Evolutionary conservation across 2,888 invertebrate species (phyloP).

Genomic region (Eledona agricola): DNA sequence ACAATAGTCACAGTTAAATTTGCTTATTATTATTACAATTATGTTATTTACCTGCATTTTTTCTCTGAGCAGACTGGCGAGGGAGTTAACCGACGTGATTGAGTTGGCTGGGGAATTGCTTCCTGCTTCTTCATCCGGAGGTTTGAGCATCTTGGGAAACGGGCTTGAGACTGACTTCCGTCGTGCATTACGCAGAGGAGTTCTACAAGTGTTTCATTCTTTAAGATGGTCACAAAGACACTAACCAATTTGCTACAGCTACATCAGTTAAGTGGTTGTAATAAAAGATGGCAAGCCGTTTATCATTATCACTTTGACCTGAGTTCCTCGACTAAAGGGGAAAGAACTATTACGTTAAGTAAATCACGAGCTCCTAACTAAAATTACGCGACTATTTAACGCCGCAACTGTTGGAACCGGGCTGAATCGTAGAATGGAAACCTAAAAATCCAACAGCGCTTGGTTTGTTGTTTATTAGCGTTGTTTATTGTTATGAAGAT

Average conservation of each 20-base stretch:
- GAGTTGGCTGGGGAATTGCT: slow-evolving; percentile 78
- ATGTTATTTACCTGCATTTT: slow-evolving; percentile 74
- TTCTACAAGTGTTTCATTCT: slow-evolving; percentile 18
- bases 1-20: background rate
- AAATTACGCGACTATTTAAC: too few relatives aligned
- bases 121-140: slow-evolving; percentile 66
- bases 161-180: slow-evolving; percentile 71
- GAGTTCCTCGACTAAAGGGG: too few relatives aligned
- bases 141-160: slow-evolving; percentile 64
- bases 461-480: background rate
- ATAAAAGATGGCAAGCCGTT: background rate
- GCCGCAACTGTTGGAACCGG: too few relatives aligned
- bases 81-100: slow-evolving; percentile 84
- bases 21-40: background rate
- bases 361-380: too few relatives aligned
- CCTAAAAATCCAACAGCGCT: slow-evolving; percentile 6
- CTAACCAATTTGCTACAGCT: slow-evolving; percentile 24
- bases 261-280: slow-evolving; percentile 31
- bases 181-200: slow-evolving; percentile 70
- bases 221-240: slow-evolving; percentile 8
- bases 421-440: background rate
- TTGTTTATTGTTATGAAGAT: slow-evolving; percentile 25
- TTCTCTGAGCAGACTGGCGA: slow-evolving; percentile 83
- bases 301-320: too few relatives aligned
- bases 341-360: too few relatives aligned